Base-by-base conservation (phyloP, 2,888 invertebrate genomes). In the Anticlea derivata region DNA sequence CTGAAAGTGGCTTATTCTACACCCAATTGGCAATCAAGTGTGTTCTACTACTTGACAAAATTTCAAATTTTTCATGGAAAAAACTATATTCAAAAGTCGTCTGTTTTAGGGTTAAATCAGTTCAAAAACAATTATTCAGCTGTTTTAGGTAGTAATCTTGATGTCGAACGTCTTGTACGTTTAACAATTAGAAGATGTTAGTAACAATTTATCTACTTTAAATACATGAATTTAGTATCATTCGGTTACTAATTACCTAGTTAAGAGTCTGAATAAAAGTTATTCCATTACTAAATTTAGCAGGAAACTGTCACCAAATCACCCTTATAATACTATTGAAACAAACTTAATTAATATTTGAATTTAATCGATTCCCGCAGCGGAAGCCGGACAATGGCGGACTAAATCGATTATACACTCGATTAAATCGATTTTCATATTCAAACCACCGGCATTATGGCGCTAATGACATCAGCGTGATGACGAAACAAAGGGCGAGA, bases 301-400 rank as follows among this genome's bases (percentile, higher is more conserved):
- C 37, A 29, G 39, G 34, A 40, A 37, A 38, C 22, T 41, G 47
- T 56, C 55, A 54, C 35, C 50, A 54, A 50, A 45, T 37, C 30
- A 31, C 24, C 27, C 49, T 34, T 38, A 51, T 22, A 56, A 57
- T 56, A 54, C 31, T 52, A 61, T 61, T 30, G 23, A 57, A 49
- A 58, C 48, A 60, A 55, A 57, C 41, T 55, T 63, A 61, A 65
- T 61, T 61, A 61, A 61, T 61, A 56, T 55, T 55, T 47, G 41
- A 57, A 52, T 57, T 57, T 50, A 55, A 59, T 58, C 51, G 43
- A 52, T 47, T 58, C 44, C 48, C 53, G 39, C 44, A 54, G 39
- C 80, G 80, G 82, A 80, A 75, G 75, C 61, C 46, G 61, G 59
- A 78, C 82, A 80, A 82, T 76, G 68, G 75, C 46, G 60, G 56